Evolutionary conservation across 2,797 vertebrate species (phyloP).

Genomic region (Micropoecilia bifurca): DNA sequence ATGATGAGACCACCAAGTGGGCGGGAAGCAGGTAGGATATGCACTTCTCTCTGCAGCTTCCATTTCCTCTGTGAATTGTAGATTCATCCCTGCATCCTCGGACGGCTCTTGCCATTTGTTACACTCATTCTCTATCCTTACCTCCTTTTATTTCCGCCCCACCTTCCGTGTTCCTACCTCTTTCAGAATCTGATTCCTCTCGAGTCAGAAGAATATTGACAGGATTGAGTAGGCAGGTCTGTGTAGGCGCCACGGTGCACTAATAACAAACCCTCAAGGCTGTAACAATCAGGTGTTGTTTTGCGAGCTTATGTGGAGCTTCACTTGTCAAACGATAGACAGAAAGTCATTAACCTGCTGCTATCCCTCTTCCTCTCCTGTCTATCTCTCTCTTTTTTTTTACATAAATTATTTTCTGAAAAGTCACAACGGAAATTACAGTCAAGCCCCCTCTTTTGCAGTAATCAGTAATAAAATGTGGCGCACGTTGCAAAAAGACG

Average conservation of each 20-base stretch:
- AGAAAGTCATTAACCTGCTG: slow-evolving; percentile 55
- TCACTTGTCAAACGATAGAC: slow-evolving; percentile 38
- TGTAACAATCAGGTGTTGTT: slow-evolving; percentile 25
- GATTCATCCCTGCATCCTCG: slow-evolving; percentile 43
- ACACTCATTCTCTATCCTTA: neutral
- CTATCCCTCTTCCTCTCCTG: slow-evolving; percentile 12
- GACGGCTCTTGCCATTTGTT: slow-evolving; percentile 26
- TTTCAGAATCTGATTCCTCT: slow-evolving; percentile 19
- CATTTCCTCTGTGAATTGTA: slow-evolving; percentile 21
- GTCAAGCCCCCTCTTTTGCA: slow-evolving; percentile 42
- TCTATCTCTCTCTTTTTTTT: neutral
- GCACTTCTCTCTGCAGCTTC: slow-evolving; percentile 9
- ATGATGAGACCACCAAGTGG: slow-evolving; percentile 26
- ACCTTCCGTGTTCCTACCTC: neutral
- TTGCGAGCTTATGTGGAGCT: slow-evolving; percentile 28
- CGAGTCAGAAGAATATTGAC: slow-evolving; percentile 36
- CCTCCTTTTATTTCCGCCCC: neutral
- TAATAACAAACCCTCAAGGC: slow-evolving; percentile 13
- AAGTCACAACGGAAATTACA: slow-evolving; percentile 46
- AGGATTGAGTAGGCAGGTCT: slow-evolving; percentile 20
- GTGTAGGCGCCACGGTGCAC: neutral
- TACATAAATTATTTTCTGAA: slow-evolving; percentile 22
- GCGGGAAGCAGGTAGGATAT: slow-evolving; percentile 17
- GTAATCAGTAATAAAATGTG: slow-evolving; percentile 56
- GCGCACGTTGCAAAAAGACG: slow-evolving; percentile 5